Percentiles rank a stretch among this genome's conserved stretches.
These are phyloP conservation scores for Volucella inanis DNA, from an alignment of 2,888 invertebrate species.

Conservation along the genomic window DNA sequence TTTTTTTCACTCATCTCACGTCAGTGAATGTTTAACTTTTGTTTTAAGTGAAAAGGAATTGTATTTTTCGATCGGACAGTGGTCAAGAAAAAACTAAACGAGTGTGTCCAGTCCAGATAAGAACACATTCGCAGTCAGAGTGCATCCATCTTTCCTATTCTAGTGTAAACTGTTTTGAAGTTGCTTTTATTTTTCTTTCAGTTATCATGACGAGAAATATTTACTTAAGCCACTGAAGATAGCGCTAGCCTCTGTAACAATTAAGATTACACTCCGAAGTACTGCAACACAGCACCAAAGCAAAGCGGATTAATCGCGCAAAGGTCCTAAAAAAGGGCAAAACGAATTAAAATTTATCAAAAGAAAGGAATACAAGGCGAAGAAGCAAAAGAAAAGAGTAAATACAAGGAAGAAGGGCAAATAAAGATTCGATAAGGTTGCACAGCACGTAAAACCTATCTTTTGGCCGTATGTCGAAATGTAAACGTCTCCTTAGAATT, in stretches of 20 bases:
- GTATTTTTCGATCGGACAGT: conserved; percentile 41
- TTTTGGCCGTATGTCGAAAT: conserved; percentile 60
- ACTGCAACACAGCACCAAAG: conserved; percentile 9
- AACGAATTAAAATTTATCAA: conserved; percentile 68
- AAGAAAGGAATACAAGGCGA: conserved; percentile 8
- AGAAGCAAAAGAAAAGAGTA: conserved; percentile 8
- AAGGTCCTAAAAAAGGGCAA: conserved; percentile 70
- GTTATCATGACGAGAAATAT: conserved; percentile 67
- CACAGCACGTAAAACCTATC: conserved; percentile 55
- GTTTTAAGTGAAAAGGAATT: conserved; percentile 44
- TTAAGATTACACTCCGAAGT: conserved; percentile 64
- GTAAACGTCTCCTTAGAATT: conserved; percentile 68
- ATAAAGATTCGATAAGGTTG: conserved; percentile 68
- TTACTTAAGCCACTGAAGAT: conserved; percentile 73
- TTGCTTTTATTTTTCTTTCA: conserved; percentile 10
- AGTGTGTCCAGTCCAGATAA: conserved; percentile 52
- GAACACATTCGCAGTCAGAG: conserved; percentile 42
- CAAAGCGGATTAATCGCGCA: conserved; percentile 70
- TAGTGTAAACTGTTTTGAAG: conserved; percentile 42
- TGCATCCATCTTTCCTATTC: conserved; percentile 29
- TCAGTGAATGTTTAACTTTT: conserved; percentile 35
- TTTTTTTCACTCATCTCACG: conserved; percentile 56
- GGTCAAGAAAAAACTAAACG: conserved; percentile 39
- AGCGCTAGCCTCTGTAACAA: conserved; percentile 60
- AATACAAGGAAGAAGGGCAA: conserved; percentile 57